Conservation (phyloP, 2,113 vertebrate genomes). For the Tympanuchus pallidicinctus region DNA sequence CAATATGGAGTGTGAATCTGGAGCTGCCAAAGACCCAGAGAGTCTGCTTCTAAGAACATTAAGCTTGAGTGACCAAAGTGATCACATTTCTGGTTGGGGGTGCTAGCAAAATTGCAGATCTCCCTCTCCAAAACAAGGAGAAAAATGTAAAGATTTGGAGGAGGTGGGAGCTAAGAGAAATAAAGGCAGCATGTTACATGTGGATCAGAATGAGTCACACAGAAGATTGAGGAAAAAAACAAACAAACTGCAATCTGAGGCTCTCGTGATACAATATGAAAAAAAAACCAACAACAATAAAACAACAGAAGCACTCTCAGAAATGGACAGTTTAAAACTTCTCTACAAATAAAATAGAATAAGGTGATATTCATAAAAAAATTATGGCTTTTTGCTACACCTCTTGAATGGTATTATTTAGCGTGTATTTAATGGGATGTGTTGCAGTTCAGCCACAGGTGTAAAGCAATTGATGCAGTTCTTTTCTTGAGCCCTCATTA, state of each 20-base stretch:
- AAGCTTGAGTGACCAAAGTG: neutral
- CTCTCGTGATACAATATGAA: neutral
- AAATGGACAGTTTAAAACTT: neutral
- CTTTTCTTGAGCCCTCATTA: constrained; percentile 55
- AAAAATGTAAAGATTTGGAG: neutral
- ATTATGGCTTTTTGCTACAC: neutral
- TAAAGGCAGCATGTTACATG: neutral
- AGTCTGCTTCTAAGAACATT: neutral
- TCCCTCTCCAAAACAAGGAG: neutral
- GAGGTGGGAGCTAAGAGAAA: neutral
- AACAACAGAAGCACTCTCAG: neutral
- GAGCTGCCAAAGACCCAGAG: neutral
- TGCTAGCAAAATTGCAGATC: neutral
- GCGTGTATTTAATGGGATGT: neutral
- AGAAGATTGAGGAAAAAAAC: neutral
- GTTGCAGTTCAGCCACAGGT: neutral
- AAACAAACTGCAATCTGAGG: neutral
- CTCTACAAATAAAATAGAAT: neutral
- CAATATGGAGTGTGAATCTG: neutral
- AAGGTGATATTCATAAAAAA: neutral
- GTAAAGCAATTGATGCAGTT: constrained; percentile 20
- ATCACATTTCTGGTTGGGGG: neutral
- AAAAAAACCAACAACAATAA: no score
- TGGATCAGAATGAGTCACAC: neutral
- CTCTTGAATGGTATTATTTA: rapidly evolving